Conservation (phyloP, 2,888 invertebrate genomes). For the Rotaria magnacalcarata region DNA sequence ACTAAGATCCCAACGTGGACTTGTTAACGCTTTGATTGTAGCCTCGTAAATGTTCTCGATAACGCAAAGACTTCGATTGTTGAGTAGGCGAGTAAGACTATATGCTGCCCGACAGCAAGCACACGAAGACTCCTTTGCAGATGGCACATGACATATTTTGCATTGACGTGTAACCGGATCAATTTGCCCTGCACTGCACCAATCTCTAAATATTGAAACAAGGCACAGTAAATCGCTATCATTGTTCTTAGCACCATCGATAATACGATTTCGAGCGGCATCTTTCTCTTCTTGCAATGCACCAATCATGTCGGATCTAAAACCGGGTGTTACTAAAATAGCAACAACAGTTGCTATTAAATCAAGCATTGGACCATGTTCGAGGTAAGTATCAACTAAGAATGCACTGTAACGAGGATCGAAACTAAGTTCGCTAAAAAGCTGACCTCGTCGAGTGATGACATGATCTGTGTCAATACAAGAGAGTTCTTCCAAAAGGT, state of each 20-base stretch:
- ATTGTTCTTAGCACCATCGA: background rate
- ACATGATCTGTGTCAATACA: background rate
- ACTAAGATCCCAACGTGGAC: background rate
- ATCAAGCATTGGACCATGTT: background rate
- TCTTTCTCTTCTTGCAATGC: background rate
- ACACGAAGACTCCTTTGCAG: background rate
- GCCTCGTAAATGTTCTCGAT: background rate
- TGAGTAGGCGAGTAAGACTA: background rate
- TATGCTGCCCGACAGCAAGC: background rate
- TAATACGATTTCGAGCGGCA: background rate
- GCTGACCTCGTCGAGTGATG: background rate
- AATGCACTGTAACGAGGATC: constrained; percentile 39
- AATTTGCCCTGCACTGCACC: background rate
- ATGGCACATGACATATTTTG: background rate
- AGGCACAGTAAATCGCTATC: constrained; percentile 15
- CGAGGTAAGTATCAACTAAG: background rate
- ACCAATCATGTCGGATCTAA: background rate
- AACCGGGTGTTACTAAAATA: constrained; percentile 27
- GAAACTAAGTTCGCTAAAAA: background rate
- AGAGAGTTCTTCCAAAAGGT: background rate
- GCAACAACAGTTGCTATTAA: background rate
- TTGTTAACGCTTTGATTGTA: background rate
- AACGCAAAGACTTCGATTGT: background rate
- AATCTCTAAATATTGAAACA: background rate
- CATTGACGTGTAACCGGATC: background rate